Conservation (phyloP, 53 echinoderm and acorn worm genomes). For the Apostichopus leukothele region DNA sequence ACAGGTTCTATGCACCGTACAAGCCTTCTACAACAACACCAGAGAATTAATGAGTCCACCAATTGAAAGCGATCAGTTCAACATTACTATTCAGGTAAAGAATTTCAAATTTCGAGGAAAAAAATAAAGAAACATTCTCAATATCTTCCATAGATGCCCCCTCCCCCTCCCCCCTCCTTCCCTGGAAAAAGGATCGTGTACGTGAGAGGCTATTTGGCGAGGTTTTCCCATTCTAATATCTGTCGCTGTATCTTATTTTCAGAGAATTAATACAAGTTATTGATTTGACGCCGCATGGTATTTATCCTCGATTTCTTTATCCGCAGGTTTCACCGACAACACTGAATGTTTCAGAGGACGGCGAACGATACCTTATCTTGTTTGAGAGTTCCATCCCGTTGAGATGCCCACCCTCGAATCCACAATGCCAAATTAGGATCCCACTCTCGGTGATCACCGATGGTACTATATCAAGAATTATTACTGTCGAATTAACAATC, state of each 20-base stretch:
- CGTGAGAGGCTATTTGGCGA: too few relatives aligned
- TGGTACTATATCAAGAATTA: constrained; percentile 50
- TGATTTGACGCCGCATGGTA: too few relatives aligned
- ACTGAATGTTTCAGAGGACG: constrained; percentile 77
- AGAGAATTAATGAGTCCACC: constrained; percentile 79
- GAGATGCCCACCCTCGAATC: constrained; percentile 61
- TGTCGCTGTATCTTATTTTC: too few relatives aligned
- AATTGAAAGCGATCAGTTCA: constrained; percentile 77
- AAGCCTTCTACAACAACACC: constrained; percentile 89
- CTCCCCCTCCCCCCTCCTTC: background rate
- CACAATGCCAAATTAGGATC: constrained; percentile 68
- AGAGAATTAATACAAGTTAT: too few relatives aligned
- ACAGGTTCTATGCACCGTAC: constrained; percentile 86
- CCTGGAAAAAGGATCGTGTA: too few relatives aligned
- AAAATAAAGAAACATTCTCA: too few relatives aligned
- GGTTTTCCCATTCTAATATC: too few relatives aligned
- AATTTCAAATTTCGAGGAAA: too few relatives aligned
- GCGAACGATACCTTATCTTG: constrained; percentile 71
- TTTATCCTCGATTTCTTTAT: constrained; percentile 1
- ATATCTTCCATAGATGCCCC: too few relatives aligned
- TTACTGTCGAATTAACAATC: too few relatives aligned
- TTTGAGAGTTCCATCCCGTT: constrained; percentile 92
- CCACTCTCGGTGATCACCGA: constrained; percentile 75
- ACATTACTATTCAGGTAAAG: constrained; percentile 76
- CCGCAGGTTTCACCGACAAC: constrained; percentile 71